These are phyloP conservation scores for Caenorhabditis virilis DNA, from an alignment of 2,888 invertebrate genomes.

Conservation along the genomic window DNA sequence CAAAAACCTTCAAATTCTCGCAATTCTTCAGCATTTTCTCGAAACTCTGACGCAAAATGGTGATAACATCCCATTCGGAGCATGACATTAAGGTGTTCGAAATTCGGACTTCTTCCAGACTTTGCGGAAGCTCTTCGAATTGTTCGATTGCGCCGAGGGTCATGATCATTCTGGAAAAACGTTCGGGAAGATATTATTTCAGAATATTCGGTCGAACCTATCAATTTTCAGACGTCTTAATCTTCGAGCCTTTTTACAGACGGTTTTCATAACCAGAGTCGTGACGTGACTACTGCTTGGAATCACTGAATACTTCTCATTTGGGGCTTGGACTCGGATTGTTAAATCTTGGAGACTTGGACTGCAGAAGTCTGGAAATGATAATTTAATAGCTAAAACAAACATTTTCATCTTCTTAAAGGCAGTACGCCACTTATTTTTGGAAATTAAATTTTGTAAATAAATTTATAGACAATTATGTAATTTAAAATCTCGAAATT, in stretches of 20 bases:
- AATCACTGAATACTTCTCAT: constrained; percentile 2
- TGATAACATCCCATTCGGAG: constrained; percentile 31
- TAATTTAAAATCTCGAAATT: too few relatives aligned
- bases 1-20: constrained; percentile 12
- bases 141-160: constrained; percentile 19
- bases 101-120: constrained; percentile 25
- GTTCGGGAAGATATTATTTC: too few relatives aligned
- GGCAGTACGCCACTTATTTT: too few relatives aligned
- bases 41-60: constrained; percentile 22
- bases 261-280: neutral
- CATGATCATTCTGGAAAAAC: constrained; percentile 4
- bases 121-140: constrained; percentile 26
- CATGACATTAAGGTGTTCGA: constrained; percentile 30
- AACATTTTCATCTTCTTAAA: neutral
- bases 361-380: constrained; percentile 13
- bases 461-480: too few relatives aligned
- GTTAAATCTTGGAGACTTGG: constrained; percentile 8
- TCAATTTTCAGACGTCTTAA: neutral
- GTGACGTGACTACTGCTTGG: constrained; percentile 3
- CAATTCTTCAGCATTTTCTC: constrained; percentile 21
- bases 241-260: neutral
- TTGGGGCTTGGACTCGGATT: neutral
- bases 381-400: constrained; percentile 13
- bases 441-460: too few relatives aligned
- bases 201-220: too few relatives aligned